These are phyloP conservation scores for Eulacestoma nigropectus DNA, from an alignment of 2,113 vertebrate species.

Conservation along the genomic window DNA sequence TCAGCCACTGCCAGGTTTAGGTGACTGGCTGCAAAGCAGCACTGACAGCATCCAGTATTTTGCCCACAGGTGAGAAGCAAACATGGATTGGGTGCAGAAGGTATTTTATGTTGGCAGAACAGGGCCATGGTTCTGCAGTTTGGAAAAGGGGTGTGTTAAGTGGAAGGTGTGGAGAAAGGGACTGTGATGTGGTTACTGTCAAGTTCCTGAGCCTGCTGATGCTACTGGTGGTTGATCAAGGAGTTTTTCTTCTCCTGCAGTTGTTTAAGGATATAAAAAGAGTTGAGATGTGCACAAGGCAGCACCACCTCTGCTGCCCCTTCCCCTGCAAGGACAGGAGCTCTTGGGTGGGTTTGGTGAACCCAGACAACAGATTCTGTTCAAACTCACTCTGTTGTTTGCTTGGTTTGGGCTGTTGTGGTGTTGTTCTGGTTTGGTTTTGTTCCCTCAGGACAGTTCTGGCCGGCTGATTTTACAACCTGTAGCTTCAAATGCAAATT, in stretches of 20 bases:
- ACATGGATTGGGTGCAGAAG: not conserved
- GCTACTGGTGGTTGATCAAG: not conserved
- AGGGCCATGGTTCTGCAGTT: not conserved
- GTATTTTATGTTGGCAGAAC: not conserved
- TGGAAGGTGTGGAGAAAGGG: not conserved
- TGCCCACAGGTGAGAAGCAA: not conserved
- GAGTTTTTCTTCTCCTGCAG: not conserved
- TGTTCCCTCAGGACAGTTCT: not conserved
- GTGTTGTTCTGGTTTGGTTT: not conserved
- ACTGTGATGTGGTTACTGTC: not conserved
- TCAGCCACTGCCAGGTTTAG: not conserved
- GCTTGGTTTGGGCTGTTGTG: not conserved
- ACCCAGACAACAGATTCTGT: not conserved
- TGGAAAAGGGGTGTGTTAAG: not conserved
- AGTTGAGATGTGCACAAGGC: not conserved
- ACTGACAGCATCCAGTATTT: not conserved
- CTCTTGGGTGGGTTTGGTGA: not conserved
- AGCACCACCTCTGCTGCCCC: slow-evolving; percentile 21
- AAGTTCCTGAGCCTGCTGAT: not conserved
- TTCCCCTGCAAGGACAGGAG: not conserved
- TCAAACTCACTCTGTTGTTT: not conserved
- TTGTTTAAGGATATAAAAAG: not conserved
- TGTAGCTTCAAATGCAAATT: not conserved
- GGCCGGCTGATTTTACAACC: not conserved
- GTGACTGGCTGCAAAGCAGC: not conserved